phyloP scores from a whole-genome alignment of 2,113 vertebrate genomes.

The Emydocephalus ijimae region DNA sequence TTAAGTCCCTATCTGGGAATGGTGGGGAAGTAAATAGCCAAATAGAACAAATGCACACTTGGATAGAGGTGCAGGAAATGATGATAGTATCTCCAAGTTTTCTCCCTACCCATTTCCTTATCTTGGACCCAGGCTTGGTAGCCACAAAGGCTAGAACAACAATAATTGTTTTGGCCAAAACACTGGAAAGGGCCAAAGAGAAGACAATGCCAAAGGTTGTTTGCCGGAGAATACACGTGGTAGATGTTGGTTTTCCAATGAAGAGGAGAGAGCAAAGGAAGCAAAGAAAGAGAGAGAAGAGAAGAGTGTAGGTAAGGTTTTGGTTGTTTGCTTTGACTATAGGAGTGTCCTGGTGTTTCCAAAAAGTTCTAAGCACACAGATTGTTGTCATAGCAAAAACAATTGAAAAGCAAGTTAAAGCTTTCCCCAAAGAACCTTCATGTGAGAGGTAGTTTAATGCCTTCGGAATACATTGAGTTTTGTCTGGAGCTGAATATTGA shows the following conservation, averaged over 20 bases:
- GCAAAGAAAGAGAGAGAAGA: neutral
- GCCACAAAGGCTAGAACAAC: neutral
- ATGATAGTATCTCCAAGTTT: neutral
- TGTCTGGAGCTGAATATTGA: neutral
- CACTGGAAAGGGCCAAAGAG: neutral
- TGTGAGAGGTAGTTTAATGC: neutral
- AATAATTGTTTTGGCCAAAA: constrained; percentile 1
- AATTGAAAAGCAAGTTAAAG: neutral
- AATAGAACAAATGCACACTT: neutral
- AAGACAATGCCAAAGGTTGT: neutral
- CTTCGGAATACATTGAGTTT: neutral
- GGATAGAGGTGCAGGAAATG: neutral
- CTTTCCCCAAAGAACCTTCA: neutral
- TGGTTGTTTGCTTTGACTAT: constrained; percentile 2
- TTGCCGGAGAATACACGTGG: neutral
- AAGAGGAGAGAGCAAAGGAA: neutral
- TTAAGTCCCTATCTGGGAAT: neutral
- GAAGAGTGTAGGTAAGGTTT: constrained; percentile 1
- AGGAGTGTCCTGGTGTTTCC: neutral
- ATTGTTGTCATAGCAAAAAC: neutral
- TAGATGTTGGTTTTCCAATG: neutral
- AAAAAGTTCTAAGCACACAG: neutral
- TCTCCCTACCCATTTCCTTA: constrained; percentile 1
- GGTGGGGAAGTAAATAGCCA: neutral
- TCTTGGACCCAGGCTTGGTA: neutral